These are phyloP conservation scores for Temnothorax curvispinosus DNA, from an alignment of 1,140 invertebrate species.

Conservation along the genomic window DNA sequence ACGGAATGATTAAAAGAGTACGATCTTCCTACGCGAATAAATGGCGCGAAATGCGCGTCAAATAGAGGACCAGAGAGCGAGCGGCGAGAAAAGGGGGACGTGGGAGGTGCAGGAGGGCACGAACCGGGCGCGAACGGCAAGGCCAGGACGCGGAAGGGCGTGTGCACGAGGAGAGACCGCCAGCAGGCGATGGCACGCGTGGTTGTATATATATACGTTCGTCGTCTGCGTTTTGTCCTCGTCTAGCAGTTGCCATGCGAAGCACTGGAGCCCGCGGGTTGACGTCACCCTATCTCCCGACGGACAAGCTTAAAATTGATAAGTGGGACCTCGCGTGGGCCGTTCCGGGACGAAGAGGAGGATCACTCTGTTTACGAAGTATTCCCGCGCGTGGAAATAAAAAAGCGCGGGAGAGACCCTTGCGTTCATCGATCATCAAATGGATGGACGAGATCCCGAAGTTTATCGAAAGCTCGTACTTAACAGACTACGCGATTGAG, in stretches of 20 bases:
- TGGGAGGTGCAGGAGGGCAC: constrained; percentile 6
- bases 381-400: constrained; percentile 1
- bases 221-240: constrained; percentile 70
- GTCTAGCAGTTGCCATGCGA: constrained; percentile 81
- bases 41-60: constrained; percentile 4
- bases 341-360: constrained; percentile 49
- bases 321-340: constrained; percentile 73
- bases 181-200: constrained; percentile 23
- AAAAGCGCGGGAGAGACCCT: constrained; percentile 1
- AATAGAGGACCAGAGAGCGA: neutral
- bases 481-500: neutral
- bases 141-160: neutral
- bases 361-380: neutral
- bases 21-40: constrained; percentile 19
- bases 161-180: constrained; percentile 36
- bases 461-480: neutral
- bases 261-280: constrained; percentile 68
- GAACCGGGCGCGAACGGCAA: neutral
- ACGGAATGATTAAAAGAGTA: neutral
- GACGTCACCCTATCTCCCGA: constrained; percentile 80
- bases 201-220: neutral
- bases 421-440: neutral
- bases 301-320: constrained; percentile 82
- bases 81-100: constrained; percentile 9
- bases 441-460: neutral